phyloP scores from a whole-genome alignment of 2,797 vertebrate genomes.

The Notamacropus eugenii region DNA sequence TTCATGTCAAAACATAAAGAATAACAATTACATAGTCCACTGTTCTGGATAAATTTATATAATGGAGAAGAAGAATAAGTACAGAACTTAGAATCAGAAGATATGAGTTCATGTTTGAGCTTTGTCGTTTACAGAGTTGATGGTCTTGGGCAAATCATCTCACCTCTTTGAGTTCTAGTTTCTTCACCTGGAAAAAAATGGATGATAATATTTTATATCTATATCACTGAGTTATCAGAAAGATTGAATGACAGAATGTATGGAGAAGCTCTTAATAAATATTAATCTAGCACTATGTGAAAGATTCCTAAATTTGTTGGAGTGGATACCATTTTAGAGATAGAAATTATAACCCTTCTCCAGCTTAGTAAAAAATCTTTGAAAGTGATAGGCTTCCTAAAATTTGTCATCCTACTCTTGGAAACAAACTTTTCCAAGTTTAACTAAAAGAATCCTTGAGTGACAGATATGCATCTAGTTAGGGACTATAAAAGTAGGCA shows the following conservation, averaged over 20 bases:
- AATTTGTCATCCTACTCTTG: neutral
- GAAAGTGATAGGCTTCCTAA: neutral
- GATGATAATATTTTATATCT: neutral
- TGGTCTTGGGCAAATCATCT: neutral
- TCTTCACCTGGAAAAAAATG: neutral
- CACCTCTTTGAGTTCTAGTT: neutral
- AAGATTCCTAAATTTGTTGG: neutral
- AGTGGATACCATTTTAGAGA: neutral
- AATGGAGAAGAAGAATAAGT: neutral
- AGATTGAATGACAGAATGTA: neutral
- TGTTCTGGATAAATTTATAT: neutral
- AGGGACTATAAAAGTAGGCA: neutral
- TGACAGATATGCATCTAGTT: neutral
- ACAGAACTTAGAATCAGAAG: neutral
- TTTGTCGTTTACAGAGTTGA: neutral
- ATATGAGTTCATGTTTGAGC: neutral
- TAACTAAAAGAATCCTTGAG: neutral
- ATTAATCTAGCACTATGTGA: neutral
- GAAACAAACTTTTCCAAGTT: neutral
- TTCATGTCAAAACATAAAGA: neutral
- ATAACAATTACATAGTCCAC: neutral
- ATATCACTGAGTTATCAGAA: neutral
- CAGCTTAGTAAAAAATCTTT: neutral
- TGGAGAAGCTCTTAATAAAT: neutral
- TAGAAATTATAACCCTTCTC: neutral